A percentile compares a stretch with the other conserved stretches of the same genome.
Conservation (phyloP, 35 echinoderm and acorn worm genomes). For the Stichopus chloronotus region DNA sequence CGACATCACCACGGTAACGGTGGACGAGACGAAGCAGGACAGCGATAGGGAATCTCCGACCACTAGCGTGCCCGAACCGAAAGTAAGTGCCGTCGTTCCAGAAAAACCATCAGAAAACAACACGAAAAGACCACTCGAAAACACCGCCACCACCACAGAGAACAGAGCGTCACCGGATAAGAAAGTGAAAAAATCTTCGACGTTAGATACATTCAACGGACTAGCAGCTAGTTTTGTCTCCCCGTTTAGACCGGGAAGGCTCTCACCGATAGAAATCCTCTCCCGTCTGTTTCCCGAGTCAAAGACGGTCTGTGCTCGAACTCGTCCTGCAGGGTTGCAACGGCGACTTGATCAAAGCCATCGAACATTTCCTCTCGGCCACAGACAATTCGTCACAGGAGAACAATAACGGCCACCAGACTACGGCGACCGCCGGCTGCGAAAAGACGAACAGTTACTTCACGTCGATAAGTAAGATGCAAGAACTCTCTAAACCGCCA, state of each 20-base stretch:
- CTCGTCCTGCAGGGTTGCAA: constrained; percentile 96
- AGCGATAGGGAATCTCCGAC: constrained; percentile 79
- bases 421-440: not conserved
- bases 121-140: constrained; percentile 53
- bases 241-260: constrained; percentile 85
- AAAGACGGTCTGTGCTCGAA: constrained; percentile 87
- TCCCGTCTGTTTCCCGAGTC: constrained; percentile 78
- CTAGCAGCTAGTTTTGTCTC: constrained; percentile 88
- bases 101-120: constrained; percentile 35
- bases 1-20: constrained; percentile 48
- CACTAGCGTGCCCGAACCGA: constrained; percentile 69
- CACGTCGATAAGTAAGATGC: constrained; percentile 23
- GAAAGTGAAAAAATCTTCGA: constrained; percentile 39
- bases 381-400: constrained; percentile 59
- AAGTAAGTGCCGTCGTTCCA: not conserved
- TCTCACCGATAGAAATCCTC: constrained; percentile 94
- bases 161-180: constrained; percentile 36
- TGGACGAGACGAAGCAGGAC: constrained; percentile 61
- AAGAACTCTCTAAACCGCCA: constrained; percentile 33
- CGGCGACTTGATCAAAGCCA: constrained; percentile 95
- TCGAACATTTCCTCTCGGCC: constrained; percentile 96
- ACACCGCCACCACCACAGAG: constrained; percentile 23
- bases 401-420: not conserved
- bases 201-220: constrained; percentile 80
- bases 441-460: constrained; percentile 29